Base-by-base conservation (phyloP, 2,113 vertebrate genomes). In the Pao palembangensis region DNA sequence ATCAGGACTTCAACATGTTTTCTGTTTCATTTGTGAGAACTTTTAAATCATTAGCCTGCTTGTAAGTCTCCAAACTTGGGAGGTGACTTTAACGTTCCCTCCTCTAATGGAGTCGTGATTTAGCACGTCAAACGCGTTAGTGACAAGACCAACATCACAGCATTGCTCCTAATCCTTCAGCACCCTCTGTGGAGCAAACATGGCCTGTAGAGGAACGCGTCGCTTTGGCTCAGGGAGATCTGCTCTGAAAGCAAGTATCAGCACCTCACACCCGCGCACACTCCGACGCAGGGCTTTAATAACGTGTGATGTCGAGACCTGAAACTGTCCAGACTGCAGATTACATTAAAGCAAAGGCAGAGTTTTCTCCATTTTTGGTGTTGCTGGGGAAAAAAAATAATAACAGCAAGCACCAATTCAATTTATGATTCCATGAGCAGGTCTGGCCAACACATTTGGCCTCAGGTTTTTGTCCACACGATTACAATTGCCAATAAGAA, bases 361-460 rank as follows among this genome's bases (percentile, higher is more conserved):
- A 66, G 59, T 84, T 82, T 87, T 90, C 75, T 84, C 87, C 88
- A 87, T 89, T 86, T 90, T 90, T 90, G 87, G 85, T 88, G 72
- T 74, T 79, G 69, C 70, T 81, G 78, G 79, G 79, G 79, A 77
- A 82, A 77, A 76, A 64, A 68, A 81, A 78, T 79, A 76, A 76
- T 60, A 68, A 75, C 67, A 78, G 49, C 20, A 20, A 84, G 78
- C 72, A 58, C 78, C 79, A 82, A 84, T 86, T 89, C 69, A 82
- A 80, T 88, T 82, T 87, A 87, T 87, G 76, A 84, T 70, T 49
- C 74, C 58, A 38, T 1, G 51, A 43, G 58, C 34, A 52, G 57
- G 65, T 67, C 69, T 51, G 75, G 84, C 85, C 85, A 90, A 70
- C 78, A 69, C 71, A 46, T 88, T 82, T 86, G 84, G 80, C 86